Conservation (phyloP, 2,797 vertebrate species). For the Pseudochromis fuscus region DNA sequence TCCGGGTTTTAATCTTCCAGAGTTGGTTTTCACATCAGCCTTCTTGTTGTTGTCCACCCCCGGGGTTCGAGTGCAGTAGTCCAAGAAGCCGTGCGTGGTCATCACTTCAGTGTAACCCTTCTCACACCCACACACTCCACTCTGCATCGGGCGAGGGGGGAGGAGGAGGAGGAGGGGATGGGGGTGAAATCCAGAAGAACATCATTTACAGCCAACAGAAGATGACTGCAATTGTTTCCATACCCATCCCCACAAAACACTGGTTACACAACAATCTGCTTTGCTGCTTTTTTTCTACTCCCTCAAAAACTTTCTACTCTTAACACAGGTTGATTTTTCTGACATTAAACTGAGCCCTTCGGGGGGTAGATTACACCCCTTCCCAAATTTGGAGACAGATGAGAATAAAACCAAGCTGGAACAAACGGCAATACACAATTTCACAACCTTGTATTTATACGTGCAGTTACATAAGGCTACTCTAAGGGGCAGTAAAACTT, state of each 20-base stretch:
- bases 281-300: not conserved
- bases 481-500: slow-evolving; percentile 78
- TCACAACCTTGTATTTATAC: slow-evolving; percentile 15
- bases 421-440: slow-evolving; percentile 6
- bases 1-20: slow-evolving; percentile 91
- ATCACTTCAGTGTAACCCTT: slow-evolving; percentile 96
- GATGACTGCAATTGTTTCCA: slow-evolving; percentile 19
- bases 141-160: slow-evolving; percentile 77
- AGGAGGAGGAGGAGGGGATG: not conserved
- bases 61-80: slow-evolving; percentile 97
- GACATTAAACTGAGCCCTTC: slow-evolving; percentile 19
- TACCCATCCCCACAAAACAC: slow-evolving; percentile 34
- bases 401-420: slow-evolving; percentile 1
- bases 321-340: slow-evolving; percentile 26
- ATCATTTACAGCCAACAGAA: slow-evolving; percentile 45
- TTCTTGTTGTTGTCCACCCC: slow-evolving; percentile 94
- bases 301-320: slow-evolving; percentile 2
- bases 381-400: slow-evolving; percentile 8
- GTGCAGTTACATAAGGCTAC: slow-evolving; percentile 67
- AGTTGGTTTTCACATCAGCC: slow-evolving; percentile 95
- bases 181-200: slow-evolving; percentile 14
- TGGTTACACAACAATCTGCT: too few relatives aligned
- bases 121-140: slow-evolving; percentile 95
- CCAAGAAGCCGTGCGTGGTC: slow-evolving; percentile 94
- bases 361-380: slow-evolving; percentile 20